A percentile compares a stretch with the other conserved stretches of the same genome.
These are phyloP conservation scores for Notodonta dromedarius DNA, from an alignment of 2,888 invertebrate species.

Conservation along the genomic window DNA sequence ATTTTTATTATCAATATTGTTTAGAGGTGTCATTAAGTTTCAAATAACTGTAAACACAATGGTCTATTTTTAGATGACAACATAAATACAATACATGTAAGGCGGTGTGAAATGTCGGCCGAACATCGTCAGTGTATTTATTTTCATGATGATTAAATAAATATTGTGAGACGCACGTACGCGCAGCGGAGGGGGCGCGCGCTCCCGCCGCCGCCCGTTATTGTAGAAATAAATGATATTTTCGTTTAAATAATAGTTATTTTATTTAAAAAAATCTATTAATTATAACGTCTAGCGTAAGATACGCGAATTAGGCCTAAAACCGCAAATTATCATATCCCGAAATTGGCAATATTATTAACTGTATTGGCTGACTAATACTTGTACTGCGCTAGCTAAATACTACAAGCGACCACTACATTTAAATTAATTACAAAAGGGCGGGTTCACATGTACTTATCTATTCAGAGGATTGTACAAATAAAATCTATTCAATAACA, in stretches of 20 bases:
- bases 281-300: no score
- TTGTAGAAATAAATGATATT: constrained; percentile 84
- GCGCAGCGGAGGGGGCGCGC: constrained; percentile 54
- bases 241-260: constrained; percentile 77
- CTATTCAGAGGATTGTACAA: neutral
- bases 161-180: constrained; percentile 79
- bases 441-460: no score
- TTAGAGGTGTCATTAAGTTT: constrained; percentile 71
- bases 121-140: constrained; percentile 74
- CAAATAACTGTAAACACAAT: constrained; percentile 57
- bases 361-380: no score
- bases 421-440: no score
- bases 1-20: constrained; percentile 71
- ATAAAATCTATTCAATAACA: neutral
- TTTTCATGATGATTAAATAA: constrained; percentile 74
- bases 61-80: constrained; percentile 72
- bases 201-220: constrained; percentile 67
- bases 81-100: constrained; percentile 72
- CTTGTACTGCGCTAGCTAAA: neutral
- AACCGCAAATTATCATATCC: no score
- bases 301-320: no score
- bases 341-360: no score
- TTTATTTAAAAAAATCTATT: constrained; percentile 44
- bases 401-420: neutral
- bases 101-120: constrained; percentile 62